Evolutionary conservation across 2,888 invertebrate species (phyloP).

Genomic region (Tipula lateralis): DNA sequence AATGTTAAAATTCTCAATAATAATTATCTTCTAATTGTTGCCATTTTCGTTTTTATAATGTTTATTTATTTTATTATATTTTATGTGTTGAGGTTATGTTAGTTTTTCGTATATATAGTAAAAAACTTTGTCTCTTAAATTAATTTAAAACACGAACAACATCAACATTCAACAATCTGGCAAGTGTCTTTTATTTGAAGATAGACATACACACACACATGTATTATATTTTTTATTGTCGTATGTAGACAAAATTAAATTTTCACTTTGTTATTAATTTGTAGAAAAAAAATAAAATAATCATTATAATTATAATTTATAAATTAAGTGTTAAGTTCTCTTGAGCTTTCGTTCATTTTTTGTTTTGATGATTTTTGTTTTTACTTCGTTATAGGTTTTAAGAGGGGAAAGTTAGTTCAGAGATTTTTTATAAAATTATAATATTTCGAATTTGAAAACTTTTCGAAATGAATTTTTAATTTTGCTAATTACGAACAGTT

Average conservation of each 20-base stretch:
- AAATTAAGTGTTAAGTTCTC: constrained; percentile 1
- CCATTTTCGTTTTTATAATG: not conserved
- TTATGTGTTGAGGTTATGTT: not conserved
- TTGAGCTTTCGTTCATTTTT: not conserved
- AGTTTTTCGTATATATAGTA: not conserved
- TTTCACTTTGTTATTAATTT: not conserved
- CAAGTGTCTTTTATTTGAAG: not conserved
- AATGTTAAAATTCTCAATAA: not conserved
- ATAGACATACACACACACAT: not conserved
- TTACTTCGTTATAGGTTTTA: not conserved
- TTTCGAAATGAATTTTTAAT: not conserved
- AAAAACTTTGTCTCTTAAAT: not conserved
- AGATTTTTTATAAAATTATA: not conserved
- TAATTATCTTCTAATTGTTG: constrained; percentile 7
- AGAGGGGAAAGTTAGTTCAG: not conserved
- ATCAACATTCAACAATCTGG: not conserved
- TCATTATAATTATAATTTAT: not conserved
- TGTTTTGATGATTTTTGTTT: not conserved
- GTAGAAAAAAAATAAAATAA: not conserved
- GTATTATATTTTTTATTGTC: not conserved
- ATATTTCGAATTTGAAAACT: not conserved
- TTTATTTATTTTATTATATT: not conserved
- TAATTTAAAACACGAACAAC: not conserved
- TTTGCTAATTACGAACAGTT: not conserved
- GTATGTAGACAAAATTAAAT: not conserved